Evolutionary conservation across 1,140 invertebrate species (phyloP), one percentile per base, ranked within the genome.

Genomic region (Limonius californicus): DNA sequence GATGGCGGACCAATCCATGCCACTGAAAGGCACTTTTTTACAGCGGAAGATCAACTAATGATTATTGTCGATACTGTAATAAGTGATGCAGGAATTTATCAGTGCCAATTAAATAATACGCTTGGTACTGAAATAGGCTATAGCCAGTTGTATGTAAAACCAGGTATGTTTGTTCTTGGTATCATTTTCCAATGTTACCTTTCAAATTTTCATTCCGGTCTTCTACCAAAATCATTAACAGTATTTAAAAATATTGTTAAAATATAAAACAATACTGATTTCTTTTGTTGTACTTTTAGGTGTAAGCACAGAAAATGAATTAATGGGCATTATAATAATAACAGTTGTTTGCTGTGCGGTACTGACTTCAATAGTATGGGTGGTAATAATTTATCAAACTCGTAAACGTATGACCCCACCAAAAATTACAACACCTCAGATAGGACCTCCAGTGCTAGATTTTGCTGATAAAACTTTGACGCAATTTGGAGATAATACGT

Each of bases 331-430:
- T 59, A 89, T 95, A 66, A 87, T 94, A 66, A 93, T 96, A 58
- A 89, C 91, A 1, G 89, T 95, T 0, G 91, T 95, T 19, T 91
- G 91, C 75, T 94, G 93, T 75, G 88, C 93, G 27, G 90, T 97
- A 14, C 85, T 87, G 2, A 95, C 92, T 2, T 96, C 93, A 0
- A 83, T 94, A 9, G 84, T 95, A 20, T 97, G 94, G 94, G 91
- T 95, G 9, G 86, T 93, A 60, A 89, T 96, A 60, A 95, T 96
- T 68, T 95, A 95, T 74, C 89, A 94, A 70, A 92, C 91, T 0
- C 78, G 89, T 54, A 85, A 85, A 74, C 81, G 84, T 12, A 79
- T 85, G 70, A 81, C 59, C 23, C 20, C 64, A 16, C 42, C 59
- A 42, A 39, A 53, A 8, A 59, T 32, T 27, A 57, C 55, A 27